Percentiles rank a stretch among this genome's conserved stretches.
Evolutionary conservation across 2,113 vertebrate species (phyloP).

Genomic region (Lagopus muta): DNA sequence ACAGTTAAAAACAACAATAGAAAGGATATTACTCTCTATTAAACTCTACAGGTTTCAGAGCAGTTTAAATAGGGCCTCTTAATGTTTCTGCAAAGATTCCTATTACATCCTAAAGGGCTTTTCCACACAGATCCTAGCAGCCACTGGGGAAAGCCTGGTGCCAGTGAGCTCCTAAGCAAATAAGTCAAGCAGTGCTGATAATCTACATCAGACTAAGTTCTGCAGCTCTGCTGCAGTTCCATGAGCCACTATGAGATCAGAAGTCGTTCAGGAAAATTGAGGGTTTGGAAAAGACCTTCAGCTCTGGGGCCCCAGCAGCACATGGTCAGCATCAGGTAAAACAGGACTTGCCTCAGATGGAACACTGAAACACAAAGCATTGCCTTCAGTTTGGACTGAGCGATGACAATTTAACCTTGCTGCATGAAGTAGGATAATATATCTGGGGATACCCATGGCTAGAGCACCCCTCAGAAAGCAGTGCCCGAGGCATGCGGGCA

Average conservation of each 20-base stretch:
- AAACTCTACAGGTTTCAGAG: slow-evolving; percentile 57
- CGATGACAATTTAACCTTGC: neutral
- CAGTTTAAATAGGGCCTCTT: slow-evolving; percentile 37
- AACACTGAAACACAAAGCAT: neutral
- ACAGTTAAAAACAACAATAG: slow-evolving; percentile 67
- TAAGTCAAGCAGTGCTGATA: slow-evolving; percentile 28
- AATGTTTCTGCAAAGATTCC: slow-evolving; percentile 56
- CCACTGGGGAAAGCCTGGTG: slow-evolving; percentile 49
- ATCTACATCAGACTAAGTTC: slow-evolving; percentile 5
- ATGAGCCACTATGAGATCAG: neutral
- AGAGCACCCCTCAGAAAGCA: neutral
- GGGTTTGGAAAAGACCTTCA: neutral
- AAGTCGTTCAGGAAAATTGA: neutral
- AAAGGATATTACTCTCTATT: slow-evolving; percentile 69
- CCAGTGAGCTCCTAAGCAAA: slow-evolving; percentile 51
- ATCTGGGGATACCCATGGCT: neutral
- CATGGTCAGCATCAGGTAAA: neutral
- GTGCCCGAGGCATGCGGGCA: neutral
- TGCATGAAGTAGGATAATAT: neutral
- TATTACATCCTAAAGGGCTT: slow-evolving; percentile 59
- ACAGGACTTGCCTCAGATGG: neutral
- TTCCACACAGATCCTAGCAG: slow-evolving; percentile 4
- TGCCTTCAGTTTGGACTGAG: neutral
- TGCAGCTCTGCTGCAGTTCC: neutral
- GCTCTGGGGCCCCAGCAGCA: neutral